phyloP scores from a whole-genome alignment of 2,797 vertebrate species.

The Ciconia nigra region DNA sequence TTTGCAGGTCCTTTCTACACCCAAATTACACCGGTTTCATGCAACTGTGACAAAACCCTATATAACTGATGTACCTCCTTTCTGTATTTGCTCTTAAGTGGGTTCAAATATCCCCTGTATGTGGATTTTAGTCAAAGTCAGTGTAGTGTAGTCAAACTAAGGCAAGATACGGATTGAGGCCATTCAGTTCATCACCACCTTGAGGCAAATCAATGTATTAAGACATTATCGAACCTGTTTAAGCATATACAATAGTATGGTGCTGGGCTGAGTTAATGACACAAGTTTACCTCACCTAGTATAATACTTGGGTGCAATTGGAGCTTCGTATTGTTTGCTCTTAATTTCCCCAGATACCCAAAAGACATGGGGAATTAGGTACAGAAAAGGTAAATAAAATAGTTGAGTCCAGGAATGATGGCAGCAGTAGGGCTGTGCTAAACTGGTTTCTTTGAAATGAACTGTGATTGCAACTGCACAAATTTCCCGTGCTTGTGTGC shows the following conservation, averaged over 20 bases:
- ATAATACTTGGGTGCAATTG: not conserved
- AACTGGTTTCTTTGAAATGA: not conserved
- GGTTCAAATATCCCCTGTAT: not conserved
- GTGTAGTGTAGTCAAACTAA: not conserved
- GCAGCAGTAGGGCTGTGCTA: not conserved
- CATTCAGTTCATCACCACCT: not conserved
- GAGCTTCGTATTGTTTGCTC: not conserved
- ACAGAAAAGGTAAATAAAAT: not conserved
- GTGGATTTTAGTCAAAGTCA: not conserved
- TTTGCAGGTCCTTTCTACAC: not conserved
- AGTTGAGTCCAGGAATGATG: not conserved
- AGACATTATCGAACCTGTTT: not conserved
- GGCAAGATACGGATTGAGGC: not conserved
- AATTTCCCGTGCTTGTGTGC: not conserved
- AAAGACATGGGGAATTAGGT: not conserved
- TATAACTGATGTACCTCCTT: not conserved
- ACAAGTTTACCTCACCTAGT: not conserved
- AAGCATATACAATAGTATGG: rapidly evolving
- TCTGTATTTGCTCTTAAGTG: not conserved
- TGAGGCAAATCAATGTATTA: not conserved
- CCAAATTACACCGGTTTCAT: not conserved
- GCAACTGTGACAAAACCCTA: not conserved
- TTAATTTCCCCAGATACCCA: not conserved
- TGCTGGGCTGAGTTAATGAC: not conserved
- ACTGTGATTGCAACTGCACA: not conserved